Conservation (phyloP, 2,113 vertebrate genomes). For the Heterocephalus glaber region DNA sequence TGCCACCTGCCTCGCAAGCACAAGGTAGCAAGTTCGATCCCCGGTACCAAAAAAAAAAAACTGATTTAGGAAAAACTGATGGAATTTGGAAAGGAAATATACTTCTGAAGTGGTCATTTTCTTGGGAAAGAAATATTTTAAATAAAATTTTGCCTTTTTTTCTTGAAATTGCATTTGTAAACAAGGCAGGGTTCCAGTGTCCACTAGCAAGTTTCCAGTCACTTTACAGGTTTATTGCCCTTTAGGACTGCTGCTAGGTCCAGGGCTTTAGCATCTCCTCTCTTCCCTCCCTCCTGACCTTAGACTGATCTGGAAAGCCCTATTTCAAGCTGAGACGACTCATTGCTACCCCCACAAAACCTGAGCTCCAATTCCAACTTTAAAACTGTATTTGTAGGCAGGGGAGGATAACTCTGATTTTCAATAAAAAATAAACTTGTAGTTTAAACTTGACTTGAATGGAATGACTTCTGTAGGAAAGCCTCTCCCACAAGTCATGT, state of each 20-base stretch:
- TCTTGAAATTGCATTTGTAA: slow-evolving; percentile 13
- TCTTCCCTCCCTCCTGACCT: not conserved
- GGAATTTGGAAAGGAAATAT: slow-evolving; percentile 23
- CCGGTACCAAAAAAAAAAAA: too few species aligned
- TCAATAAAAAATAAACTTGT: slow-evolving; percentile 30
- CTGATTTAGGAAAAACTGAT: not conserved
- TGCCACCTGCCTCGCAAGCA: too few species aligned
- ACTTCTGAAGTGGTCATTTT: slow-evolving; percentile 39
- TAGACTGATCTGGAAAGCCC: not conserved
- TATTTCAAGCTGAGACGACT: slow-evolving; percentile 35
- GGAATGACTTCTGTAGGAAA: not conserved
- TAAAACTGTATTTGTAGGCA: slow-evolving; percentile 28
- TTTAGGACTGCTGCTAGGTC: not conserved
- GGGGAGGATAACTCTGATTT: slow-evolving; percentile 22
- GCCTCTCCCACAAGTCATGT: not conserved
- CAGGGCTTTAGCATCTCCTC: not conserved
- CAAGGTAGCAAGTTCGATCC: too few species aligned
- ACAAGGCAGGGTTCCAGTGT: not conserved
- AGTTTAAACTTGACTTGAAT: slow-evolving; percentile 11
- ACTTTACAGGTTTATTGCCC: not conserved
- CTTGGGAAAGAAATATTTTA: slow-evolving; percentile 1
- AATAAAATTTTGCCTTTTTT: slow-evolving; percentile 4
- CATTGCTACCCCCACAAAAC: not conserved
- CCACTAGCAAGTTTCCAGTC: not conserved
- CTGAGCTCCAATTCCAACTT: not conserved